Evolutionary conservation across 2,888 invertebrate genomes (phyloP).

Genomic region (Nomada ruficornis): DNA sequence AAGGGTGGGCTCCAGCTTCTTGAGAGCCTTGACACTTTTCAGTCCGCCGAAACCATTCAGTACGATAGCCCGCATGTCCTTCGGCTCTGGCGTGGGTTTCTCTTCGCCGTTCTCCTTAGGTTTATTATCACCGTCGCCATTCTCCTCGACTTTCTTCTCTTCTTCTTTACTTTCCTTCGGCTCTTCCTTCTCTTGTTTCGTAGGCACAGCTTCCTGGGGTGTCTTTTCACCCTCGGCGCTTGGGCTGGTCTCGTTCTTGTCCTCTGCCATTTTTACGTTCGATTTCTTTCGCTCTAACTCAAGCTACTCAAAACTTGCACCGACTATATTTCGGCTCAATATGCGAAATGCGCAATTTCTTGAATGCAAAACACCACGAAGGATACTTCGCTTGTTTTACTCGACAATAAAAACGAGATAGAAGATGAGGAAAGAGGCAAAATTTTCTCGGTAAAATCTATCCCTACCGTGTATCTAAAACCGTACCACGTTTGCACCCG

Average conservation of each 20-base stretch:
- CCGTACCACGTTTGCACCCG: slow-evolving; percentile 70
- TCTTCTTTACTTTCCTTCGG: slow-evolving; percentile 85
- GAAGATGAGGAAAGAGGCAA: background rate
- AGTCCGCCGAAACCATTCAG: slow-evolving; percentile 94
- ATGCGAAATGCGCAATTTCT: background rate
- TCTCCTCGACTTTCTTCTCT: slow-evolving; percentile 85
- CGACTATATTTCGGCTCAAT: too few species aligned
- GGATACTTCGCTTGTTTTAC: background rate
- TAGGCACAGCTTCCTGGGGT: slow-evolving; percentile 81
- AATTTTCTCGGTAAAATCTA: background rate
- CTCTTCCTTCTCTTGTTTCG: slow-evolving; percentile 78
- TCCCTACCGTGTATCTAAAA: slow-evolving; percentile 43
- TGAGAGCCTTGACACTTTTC: slow-evolving; percentile 93
- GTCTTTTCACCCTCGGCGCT: slow-evolving; percentile 86
- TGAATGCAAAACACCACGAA: background rate
- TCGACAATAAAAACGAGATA: background rate
- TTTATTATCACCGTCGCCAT: slow-evolving; percentile 80
- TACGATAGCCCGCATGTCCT: slow-evolving; percentile 94
- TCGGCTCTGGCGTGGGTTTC: slow-evolving; percentile 85
- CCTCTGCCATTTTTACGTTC: slow-evolving; percentile 80
- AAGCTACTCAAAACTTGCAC: background rate
- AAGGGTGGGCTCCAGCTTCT: slow-evolving; percentile 90
- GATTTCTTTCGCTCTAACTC: slow-evolving; percentile 12
- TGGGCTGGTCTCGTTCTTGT: slow-evolving; percentile 82
- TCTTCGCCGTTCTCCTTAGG: slow-evolving; percentile 82